Evolutionary conservation across 2,797 vertebrate species (phyloP).

Genomic region (Loris lydekkerianus): DNA sequence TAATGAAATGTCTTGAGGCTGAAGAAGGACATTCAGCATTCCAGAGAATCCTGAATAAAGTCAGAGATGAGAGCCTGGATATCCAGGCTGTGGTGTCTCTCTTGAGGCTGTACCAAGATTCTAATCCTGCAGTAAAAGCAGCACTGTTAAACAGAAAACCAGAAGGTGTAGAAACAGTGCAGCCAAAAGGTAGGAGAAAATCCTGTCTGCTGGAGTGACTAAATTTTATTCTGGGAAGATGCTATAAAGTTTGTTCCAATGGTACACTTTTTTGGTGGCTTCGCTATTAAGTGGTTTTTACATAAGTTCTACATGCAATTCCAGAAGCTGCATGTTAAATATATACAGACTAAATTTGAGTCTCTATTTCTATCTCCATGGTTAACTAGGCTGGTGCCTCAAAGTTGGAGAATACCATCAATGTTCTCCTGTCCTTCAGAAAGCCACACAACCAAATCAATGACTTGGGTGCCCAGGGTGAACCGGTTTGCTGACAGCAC

Average conservation of each 20-base stretch:
- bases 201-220: not conserved
- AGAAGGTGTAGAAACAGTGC: not conserved
- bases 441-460: conserved; percentile 70
- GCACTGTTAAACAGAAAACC: conserved; percentile 69
- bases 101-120: conserved; percentile 84
- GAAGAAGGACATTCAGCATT: conserved; percentile 81
- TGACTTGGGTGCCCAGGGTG: not conserved
- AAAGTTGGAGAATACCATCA: conserved; percentile 46
- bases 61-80: conserved; percentile 76
- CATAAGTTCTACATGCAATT: not conserved
- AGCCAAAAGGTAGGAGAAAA: conserved; percentile 78
- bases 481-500: conserved; percentile 76
- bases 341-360: not conserved
- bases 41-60: conserved; percentile 85
- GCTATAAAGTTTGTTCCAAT: not conserved
- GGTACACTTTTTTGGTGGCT: not conserved
- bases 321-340: conserved; percentile 43
- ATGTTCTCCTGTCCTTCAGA: conserved; percentile 57
- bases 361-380: conserved; percentile 31
- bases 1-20: conserved; percentile 85
- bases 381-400: conserved; percentile 57
- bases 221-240: not conserved
- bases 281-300: conserved; percentile 43
- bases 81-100: conserved; percentile 82
- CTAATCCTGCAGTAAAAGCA: conserved; percentile 73